Evolutionary conservation across 2,888 invertebrate genomes (phyloP).

Genomic region (Zaprionus lineosus): DNA sequence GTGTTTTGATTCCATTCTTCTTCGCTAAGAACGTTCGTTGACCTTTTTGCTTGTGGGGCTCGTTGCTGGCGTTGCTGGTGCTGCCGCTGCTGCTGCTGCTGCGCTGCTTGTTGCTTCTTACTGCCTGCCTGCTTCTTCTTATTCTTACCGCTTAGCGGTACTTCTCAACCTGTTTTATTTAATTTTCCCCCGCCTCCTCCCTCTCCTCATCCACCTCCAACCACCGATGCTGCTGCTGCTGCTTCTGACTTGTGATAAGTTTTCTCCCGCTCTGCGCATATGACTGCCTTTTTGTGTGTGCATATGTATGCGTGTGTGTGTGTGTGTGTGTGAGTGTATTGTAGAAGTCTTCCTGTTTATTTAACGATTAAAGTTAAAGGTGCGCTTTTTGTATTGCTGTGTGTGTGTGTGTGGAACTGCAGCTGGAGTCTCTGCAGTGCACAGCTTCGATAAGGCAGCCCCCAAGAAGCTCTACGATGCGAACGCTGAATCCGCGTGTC

Average conservation of each 20-base stretch:
- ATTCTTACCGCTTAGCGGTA: constrained; percentile 72
- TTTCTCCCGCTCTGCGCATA: constrained; percentile 33
- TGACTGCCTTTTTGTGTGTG: background rate
- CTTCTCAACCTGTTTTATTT: constrained; percentile 77
- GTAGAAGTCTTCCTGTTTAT: constrained; percentile 77
- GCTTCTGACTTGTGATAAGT: constrained; percentile 61
- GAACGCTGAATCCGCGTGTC: constrained; percentile 17
- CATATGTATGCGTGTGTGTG: constrained; percentile 19
- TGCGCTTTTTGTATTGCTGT: constrained; percentile 38
- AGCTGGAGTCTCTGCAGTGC: constrained; percentile 42
- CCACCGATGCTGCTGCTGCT: constrained; percentile 16
- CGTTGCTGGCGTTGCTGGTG: constrained; percentile 41
- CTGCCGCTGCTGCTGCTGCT: constrained; percentile 10
- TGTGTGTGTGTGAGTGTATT: constrained; percentile 53
- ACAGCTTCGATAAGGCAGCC: constrained; percentile 58
- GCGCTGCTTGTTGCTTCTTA: constrained; percentile 3
- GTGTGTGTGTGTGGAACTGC: constrained; percentile 19
- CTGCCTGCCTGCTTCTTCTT: constrained; percentile 26
- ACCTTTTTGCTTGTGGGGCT: constrained; percentile 70
- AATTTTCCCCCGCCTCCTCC: constrained; percentile 37
- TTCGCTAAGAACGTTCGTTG: constrained; percentile 82
- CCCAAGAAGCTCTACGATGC: constrained; percentile 51
- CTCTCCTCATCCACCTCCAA: background rate
- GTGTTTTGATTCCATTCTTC: constrained; percentile 82
- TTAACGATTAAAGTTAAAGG: constrained; percentile 70